A percentile compares a stretch with the other conserved stretches of the same genome.
phyloP scores from a whole-genome alignment of 2,113 vertebrate genomes.

The Planiliza haematocheilus region DNA sequence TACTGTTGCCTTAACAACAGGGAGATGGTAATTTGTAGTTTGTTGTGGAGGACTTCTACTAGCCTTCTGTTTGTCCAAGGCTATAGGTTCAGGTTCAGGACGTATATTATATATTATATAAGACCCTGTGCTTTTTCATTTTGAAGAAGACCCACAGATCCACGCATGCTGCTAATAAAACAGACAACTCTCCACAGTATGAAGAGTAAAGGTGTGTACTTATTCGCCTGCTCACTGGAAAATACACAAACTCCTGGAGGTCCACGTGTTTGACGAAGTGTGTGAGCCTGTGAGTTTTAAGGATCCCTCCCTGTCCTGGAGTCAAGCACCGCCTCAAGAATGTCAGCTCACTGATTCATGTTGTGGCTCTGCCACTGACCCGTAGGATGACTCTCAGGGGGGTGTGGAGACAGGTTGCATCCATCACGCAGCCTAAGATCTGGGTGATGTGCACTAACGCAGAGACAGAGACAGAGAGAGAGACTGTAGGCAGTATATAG shows the following conservation, averaged over 20 bases:
- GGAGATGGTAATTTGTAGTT: conserved; percentile 45
- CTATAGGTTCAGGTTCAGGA: conserved; percentile 26
- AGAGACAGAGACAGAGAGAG: neutral
- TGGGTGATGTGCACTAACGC: conserved; percentile 25
- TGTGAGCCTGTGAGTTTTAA: conserved; percentile 31
- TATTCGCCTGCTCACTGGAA: conserved; percentile 20
- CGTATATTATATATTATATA: conserved; percentile 25
- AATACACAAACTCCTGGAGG: conserved; percentile 31
- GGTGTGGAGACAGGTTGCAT: conserved; percentile 60
- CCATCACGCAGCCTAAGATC: conserved; percentile 60
- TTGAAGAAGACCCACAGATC: neutral
- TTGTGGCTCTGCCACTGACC: conserved; percentile 64
- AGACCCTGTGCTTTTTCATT: conserved; percentile 10
- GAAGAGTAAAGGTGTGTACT: conserved; percentile 32
- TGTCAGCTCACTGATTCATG: conserved; percentile 72
- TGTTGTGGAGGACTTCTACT: conserved; percentile 4
- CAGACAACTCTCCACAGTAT: conserved; percentile 6
- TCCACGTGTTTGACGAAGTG: conserved; percentile 31
- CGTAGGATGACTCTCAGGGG: conserved; percentile 57
- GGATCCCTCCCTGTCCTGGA: conserved; percentile 62
- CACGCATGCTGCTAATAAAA: conserved; percentile 10
- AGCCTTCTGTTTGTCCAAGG: conserved; percentile 4
- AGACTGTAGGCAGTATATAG: neutral
- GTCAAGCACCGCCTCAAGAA: conserved; percentile 53
- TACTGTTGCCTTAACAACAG: conserved; percentile 57